These are phyloP conservation scores for Arctia plantaginis DNA, from an alignment of 2,888 invertebrate genomes.

Conservation along the genomic window DNA sequence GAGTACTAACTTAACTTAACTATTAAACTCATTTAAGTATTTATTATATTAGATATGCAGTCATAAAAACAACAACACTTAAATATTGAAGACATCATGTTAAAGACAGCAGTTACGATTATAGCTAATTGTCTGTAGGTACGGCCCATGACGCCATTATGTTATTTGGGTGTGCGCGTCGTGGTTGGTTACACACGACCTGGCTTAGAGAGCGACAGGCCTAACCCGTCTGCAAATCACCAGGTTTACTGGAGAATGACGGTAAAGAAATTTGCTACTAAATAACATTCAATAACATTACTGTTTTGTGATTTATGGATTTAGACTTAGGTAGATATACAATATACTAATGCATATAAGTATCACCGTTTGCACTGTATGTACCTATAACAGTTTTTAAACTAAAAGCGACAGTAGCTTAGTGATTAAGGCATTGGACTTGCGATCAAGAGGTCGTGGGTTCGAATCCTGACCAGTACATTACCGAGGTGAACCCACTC, in stretches of 20 bases:
- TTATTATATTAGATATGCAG: background rate
- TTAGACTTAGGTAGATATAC: background rate
- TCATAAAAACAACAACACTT: background rate
- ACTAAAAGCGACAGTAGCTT: too few species aligned
- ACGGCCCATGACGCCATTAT: conserved; percentile 54
- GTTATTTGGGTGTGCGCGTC: conserved; percentile 51
- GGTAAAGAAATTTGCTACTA: conserved; percentile 2
- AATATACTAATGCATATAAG: background rate
- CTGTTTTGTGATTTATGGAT: background rate
- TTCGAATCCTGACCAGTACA: too few species aligned
- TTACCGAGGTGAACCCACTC: too few species aligned
- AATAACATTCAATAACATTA: background rate
- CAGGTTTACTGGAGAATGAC: conserved; percentile 18
- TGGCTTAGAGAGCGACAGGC: conserved; percentile 46
- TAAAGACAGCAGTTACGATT: conserved; percentile 15
- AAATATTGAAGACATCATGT: conserved; percentile 6
- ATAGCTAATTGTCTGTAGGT: conserved; percentile 33
- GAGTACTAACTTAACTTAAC: too few species aligned
- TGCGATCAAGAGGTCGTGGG: too few species aligned
- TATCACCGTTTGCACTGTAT: too few species aligned
- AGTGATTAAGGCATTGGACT: too few species aligned
- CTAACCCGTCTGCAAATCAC: conserved; percentile 25
- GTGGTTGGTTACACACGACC: conserved; percentile 56
- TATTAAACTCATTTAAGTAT: too few species aligned
- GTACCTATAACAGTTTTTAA: too few species aligned